Conservation (phyloP, 2,113 vertebrate genomes). For the Gymnorhina tibicen region DNA sequence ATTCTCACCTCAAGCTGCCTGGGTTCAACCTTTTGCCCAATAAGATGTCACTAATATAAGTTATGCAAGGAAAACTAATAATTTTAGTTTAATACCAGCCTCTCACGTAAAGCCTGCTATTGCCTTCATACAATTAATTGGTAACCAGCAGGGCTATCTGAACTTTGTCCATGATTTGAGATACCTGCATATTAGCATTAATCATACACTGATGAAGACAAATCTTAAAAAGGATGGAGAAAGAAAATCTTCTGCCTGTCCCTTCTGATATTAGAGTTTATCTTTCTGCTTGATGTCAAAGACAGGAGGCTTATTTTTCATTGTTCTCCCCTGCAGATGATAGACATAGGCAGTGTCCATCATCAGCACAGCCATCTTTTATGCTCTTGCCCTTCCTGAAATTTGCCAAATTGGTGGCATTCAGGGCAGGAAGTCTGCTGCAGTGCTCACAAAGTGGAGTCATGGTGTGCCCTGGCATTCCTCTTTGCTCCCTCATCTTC, state of each 20-base stretch:
- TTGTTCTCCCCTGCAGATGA: neutral
- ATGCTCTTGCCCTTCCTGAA: neutral
- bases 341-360: neutral
- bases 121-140: neutral
- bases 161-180: neutral
- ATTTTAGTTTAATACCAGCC: neutral
- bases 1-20: neutral
- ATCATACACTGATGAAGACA: neutral
- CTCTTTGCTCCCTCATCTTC: neutral
- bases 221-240: neutral
- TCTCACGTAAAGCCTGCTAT: neutral
- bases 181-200: neutral
- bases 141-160: neutral
- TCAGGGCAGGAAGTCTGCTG: neutral
- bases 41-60: neutral
- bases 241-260: neutral
- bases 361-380: neutral
- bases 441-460: neutral
- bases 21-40: neutral
- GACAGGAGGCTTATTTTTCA: neutral
- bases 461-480: neutral
- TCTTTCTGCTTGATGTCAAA: neutral
- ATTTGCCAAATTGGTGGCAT: neutral
- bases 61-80: neutral
- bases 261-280: neutral